These are phyloP conservation scores for Glaucopsyche alexis DNA, from an alignment of 2,888 invertebrate genomes.

Conservation along the genomic window DNA sequence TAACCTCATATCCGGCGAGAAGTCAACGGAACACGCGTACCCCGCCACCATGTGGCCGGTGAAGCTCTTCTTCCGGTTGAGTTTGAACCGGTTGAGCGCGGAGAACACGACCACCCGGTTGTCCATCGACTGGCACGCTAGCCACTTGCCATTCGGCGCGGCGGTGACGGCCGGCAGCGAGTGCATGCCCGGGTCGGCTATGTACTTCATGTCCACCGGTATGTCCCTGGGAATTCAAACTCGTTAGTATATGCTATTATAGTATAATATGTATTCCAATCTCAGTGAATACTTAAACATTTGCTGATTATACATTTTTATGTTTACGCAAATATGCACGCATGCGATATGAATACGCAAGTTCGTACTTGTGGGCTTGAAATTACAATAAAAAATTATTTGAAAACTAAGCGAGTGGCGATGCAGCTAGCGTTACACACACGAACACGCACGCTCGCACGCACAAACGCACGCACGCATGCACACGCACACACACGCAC, in stretches of 20 bases:
- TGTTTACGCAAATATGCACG: too few relatives aligned
- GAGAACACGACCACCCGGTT: slow-evolving; percentile 99
- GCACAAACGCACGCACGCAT: not conserved
- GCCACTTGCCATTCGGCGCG: slow-evolving; percentile 98
- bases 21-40: slow-evolving; percentile 98
- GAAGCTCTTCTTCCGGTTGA: slow-evolving; percentile 98
- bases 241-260: too few relatives aligned
- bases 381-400: too few relatives aligned
- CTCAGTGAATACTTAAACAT: too few relatives aligned
- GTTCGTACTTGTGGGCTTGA: too few relatives aligned
- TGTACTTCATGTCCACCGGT: slow-evolving; percentile 99
- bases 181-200: slow-evolving; percentile 99
- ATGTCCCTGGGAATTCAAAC: slow-evolving; percentile 83
- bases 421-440: too few relatives aligned
- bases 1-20: slow-evolving; percentile 98
- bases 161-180: slow-evolving; percentile 98
- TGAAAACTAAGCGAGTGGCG: not conserved
- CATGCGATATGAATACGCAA: too few relatives aligned
- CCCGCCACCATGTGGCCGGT: slow-evolving; percentile 99
- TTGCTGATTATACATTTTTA: too few relatives aligned
- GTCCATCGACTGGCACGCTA: slow-evolving; percentile 99
- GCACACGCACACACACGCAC: not conserved
- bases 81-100: slow-evolving; percentile 97
- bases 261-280: too few relatives aligned
- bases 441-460: not conserved